Evolutionary conservation across 2,113 vertebrate genomes (phyloP).

Genomic region (Theropithecus gelada): DNA sequence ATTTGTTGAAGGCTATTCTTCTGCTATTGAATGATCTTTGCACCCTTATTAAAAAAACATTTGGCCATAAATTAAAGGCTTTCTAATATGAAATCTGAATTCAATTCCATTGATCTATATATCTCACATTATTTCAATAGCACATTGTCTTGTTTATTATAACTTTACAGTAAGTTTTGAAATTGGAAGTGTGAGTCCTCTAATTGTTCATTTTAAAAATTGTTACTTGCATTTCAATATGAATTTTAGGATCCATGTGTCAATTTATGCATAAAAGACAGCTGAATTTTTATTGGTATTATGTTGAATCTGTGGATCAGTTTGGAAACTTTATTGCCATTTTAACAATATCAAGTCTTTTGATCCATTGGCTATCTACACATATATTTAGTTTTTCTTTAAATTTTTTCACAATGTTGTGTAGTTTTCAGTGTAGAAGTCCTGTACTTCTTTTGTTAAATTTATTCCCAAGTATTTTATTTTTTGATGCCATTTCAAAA

Average conservation of each 20-base stretch:
- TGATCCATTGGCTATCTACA: background rate
- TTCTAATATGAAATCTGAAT: background rate
- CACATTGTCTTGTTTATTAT: background rate
- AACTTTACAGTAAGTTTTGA: conserved; percentile 16
- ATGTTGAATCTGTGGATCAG: background rate
- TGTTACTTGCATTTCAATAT: background rate
- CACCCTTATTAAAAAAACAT: background rate
- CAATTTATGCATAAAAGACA: background rate
- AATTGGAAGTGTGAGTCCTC: background rate
- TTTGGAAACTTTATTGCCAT: background rate
- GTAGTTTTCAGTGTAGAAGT: background rate
- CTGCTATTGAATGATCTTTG: background rate
- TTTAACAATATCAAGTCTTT: background rate
- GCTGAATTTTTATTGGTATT: background rate
- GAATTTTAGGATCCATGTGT: background rate
- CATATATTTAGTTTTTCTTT: conserved; percentile 7
- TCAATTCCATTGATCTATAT: background rate
- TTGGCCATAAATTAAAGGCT: background rate
- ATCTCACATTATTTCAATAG: background rate
- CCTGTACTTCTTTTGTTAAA: background rate
- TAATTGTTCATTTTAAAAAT: background rate
- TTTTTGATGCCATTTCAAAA: background rate
- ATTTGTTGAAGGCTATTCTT: background rate
- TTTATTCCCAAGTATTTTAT: background rate
- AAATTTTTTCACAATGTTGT: background rate